phyloP scores from a whole-genome alignment of 2,888 invertebrate genomes.

The Galerucella calmariensis region DNA sequence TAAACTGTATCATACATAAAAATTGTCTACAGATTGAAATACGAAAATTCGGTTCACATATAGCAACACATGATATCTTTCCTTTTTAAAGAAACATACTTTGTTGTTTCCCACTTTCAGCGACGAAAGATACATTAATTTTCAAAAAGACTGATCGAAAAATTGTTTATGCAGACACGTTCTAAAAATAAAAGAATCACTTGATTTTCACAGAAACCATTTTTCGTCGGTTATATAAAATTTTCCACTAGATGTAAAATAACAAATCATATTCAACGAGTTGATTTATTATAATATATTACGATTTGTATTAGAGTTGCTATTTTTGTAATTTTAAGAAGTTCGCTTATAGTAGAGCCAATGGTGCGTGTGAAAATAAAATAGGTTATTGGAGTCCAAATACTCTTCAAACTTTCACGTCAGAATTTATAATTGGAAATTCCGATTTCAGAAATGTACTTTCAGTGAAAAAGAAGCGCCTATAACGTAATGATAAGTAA shows the following conservation, averaged over 20 bases:
- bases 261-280: conserved; percentile 10
- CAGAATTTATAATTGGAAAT: too few species aligned
- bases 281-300: not conserved
- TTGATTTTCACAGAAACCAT: conserved; percentile 6
- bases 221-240: conserved; percentile 4
- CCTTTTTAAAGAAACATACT: too few species aligned
- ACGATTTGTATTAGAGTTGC: not conserved
- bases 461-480: too few species aligned
- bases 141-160: not conserved
- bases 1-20: too few species aligned
- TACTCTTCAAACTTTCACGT: too few species aligned
- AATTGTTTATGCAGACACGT: not conserved
- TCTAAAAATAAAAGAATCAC: conserved; percentile 15
- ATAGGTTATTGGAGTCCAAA: too few species aligned
- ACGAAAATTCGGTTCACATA: too few species aligned
- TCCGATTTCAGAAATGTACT: too few species aligned
- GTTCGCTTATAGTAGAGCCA: not conserved
- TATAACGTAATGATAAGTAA: too few species aligned
- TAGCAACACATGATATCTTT: too few species aligned
- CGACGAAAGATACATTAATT: not conserved
- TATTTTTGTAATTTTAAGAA: conserved; percentile 2
- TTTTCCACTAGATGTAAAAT: conserved; percentile 10
- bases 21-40: too few species aligned
- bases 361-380: not conserved
- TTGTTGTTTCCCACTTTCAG: too few species aligned